Evolutionary conservation across 2,888 invertebrate species (phyloP), one percentile per base, ranked within the genome.

Genomic region (Timema podura): DNA sequence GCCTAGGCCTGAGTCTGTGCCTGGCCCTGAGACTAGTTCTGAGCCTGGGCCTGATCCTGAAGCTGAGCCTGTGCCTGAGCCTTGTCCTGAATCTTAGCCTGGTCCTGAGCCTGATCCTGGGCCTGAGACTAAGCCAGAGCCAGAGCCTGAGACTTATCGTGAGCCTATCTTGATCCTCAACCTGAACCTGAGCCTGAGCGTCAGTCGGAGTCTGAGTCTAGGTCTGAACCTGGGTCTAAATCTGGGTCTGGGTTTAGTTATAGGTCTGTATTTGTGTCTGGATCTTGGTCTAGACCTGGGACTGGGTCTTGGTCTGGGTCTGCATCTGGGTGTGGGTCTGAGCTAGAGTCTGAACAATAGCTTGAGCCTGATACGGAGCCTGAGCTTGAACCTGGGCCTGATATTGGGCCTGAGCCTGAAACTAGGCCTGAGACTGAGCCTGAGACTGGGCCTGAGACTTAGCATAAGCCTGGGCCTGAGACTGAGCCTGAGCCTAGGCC

Each of bases 271-370:
- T 46, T 68, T 72, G 5, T 5, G 64, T 6, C 64, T 61, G 3
- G 64, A 30, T 16, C 30, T 64, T 15, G 0, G 7, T 7, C 15
- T 10, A 30, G 0, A 30, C 30, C 64, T 16, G 9, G 0, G 0
- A 13, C 64, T 64, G 64, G 1, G 48, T 30, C 75, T 69, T 64
- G 45, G 45, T 71, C 70, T 76, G 76, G 65, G 72, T 72, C 74
- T 74, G 72, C 54, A 73, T 69, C 73, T 75, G 77, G 45, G 68
- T 73, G 70, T 76, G 76, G 49, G 71, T 70, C 65, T 76, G 77
- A 10, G 65, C 59, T 11, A 65, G 76, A 5, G 70, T 71, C 65
- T 75, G 76, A 64, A 71, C 71, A 68, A 71, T 71, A 13, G 45
- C 68, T 11, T 70, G 70, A 13, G 45, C 67, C 51, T 67, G 48